These are phyloP conservation scores for Patiria pectinifera DNA, from an alignment of 53 echinoderm and acorn worm genomes.

Conservation along the genomic window DNA sequence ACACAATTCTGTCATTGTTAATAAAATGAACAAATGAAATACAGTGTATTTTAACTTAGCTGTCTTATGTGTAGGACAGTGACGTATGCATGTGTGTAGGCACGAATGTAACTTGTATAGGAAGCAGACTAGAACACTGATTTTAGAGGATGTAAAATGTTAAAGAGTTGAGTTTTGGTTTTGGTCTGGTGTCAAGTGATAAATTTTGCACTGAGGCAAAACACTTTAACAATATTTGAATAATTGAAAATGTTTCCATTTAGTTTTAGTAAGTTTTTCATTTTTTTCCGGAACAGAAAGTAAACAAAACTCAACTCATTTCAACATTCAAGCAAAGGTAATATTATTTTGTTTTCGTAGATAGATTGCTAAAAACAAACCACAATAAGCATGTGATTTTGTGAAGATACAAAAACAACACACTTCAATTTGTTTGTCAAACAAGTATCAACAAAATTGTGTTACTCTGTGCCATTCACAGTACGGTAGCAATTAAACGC, in stretches of 20 bases:
- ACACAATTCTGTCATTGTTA: too few species aligned
- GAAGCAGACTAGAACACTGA: too few species aligned
- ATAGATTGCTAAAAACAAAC: not conserved
- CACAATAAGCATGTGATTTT: too few species aligned
- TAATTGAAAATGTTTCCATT: too few species aligned
- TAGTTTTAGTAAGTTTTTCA: not conserved
- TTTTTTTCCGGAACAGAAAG: not conserved
- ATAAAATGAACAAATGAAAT: too few species aligned
- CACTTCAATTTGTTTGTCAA: not conserved
- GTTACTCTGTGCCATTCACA: not conserved
- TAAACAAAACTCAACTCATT: not conserved
- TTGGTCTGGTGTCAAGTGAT: not conserved
- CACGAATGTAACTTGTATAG: too few species aligned
- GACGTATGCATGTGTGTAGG: too few species aligned
- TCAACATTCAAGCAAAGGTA: not conserved
- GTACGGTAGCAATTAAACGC: not conserved
- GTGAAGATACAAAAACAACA: not conserved
- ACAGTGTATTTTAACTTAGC: too few species aligned
- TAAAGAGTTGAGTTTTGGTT: not conserved
- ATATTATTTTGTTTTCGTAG: not conserved
- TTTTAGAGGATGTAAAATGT: constrained; percentile 24
- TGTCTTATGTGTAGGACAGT: too few species aligned
- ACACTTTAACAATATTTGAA: too few species aligned
- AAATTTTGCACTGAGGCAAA: not conserved
- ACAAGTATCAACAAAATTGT: not conserved